Evolutionary conservation across 2,797 vertebrate species (phyloP), one percentile per base, ranked within the genome.

Genomic region (Mareca strepera): DNA sequence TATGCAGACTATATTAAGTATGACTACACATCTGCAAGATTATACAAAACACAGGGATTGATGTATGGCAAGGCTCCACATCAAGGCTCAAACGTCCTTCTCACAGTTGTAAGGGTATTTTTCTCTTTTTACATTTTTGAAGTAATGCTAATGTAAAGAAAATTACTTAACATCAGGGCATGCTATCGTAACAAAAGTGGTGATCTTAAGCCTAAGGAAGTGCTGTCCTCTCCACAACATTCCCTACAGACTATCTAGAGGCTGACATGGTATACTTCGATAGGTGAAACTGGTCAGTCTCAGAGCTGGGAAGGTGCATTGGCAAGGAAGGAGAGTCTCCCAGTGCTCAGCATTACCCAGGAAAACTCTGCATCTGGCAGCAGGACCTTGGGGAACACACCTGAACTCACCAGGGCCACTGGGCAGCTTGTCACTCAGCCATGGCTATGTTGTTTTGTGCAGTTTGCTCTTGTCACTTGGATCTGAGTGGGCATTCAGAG

Each of bases 1-100:
- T 82, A 44, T 3, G 74, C 93, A 88, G 88, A 31, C 77, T 67
- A 55, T 81, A 88, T 59, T 63, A 79, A 86, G 79, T 79, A 35
- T 70, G 66, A 73, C 79, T 82, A 48, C 59, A 69, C 63, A 29
- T 60, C 67, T 82, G 48, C 70, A 79, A 82, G 82, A 50, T 88
- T 83, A 39, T 12, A 37, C 17, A 39, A 46, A 63, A 48, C 48
- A 12, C 1, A 41, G 11, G n/a, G 52, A 77, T 41, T 22, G 6
- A 70, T 56, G n/a, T 7, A 59, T 6, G 29, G 52, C 67, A 69
- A 43, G 48, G 28, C 76, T 81, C 39, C 69, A 48, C 7, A 1
- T 11, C 41, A 66, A 72, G 46, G 35, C 39, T 89, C n/a, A 63
- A 79, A 33, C 25, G 21, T 29, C 58, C 37, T 35, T 85, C 33